Evolutionary conservation across 2,113 vertebrate species (phyloP), one percentile per base, ranked within the genome.

Genomic region (Eleginops maclovinus): DNA sequence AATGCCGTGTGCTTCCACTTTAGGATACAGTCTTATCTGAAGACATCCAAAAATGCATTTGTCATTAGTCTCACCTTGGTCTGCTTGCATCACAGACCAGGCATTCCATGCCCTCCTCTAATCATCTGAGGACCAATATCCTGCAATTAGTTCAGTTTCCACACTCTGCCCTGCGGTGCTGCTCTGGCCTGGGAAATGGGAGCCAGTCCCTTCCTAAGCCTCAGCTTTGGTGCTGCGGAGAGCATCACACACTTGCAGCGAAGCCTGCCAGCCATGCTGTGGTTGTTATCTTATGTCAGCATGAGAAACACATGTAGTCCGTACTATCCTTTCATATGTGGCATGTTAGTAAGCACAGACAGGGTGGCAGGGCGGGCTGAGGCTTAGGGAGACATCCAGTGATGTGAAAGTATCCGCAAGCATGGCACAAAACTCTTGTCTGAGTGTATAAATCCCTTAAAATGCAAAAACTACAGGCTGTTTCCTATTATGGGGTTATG

Each of bases 81-180:
- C 94, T 87, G 96, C 96, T 96, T 97, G 96, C 96, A 96, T 97
- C 96, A 96, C 95, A 96, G 96, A 95, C 94, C 95, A 94, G 95
- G 95, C 95, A 96, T 96, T 95, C 95, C 95, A 95, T 94, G 96
- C 95, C 93, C 93, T 96, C 95, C 94, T 96, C 95, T 96, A 96
- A 97, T 98, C 96, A 97, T 96, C 94, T 92, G 90, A 96, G 95
- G 94, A 95, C 95, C 95, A 95, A 96, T 96, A 97, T 96, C 97
- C 96, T 97, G 96, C 96, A 97, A 97, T 97, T 97, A 96, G 96
- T 95, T 94, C 94, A 95, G 95, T 97, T 97, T 96, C 95, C 94
- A 94, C 94, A 93, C 91, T 82, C 89, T 93, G 95, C 95, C 96
- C 96, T 93, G 87, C 91, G 96, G 96, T 96, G 92, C 91, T 91